A percentile compares a stretch with the other conserved stretches of the same genome.
Evolutionary conservation across 2,888 invertebrate species (phyloP).

Genomic region (Drosophila stalkeri): DNA sequence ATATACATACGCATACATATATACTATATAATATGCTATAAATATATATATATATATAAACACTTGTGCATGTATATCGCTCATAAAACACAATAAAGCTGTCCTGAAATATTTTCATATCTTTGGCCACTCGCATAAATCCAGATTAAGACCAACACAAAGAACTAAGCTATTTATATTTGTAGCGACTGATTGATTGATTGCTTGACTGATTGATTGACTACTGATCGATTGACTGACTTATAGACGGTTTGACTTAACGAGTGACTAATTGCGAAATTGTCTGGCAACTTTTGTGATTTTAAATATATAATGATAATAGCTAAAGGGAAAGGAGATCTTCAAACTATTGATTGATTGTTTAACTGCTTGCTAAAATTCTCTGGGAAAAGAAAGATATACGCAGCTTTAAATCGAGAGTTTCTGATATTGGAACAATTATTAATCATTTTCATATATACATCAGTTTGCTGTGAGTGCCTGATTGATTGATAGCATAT

Average conservation of each 20-base stretch:
- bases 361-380: neutral
- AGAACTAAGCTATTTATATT: neutral
- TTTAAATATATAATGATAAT: neutral
- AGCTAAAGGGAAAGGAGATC: neutral
- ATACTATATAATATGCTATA: neutral
- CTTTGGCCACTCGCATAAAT: slow-evolving; percentile 8
- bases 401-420: neutral
- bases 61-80: neutral
- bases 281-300: neutral
- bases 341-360: neutral
- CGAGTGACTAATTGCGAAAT: slow-evolving; percentile 17
- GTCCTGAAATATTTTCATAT: slow-evolving; percentile 13
- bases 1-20: neutral
- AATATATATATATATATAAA: neutral
- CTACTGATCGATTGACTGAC: neutral
- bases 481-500: neutral
- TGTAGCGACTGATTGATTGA: neutral
- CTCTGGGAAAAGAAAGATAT: too few species aligned
- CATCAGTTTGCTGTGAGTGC: neutral
- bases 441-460: neutral
- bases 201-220: slow-evolving; percentile 5
- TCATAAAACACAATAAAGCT: slow-evolving; percentile 35
- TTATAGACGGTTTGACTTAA: neutral
- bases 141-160: slow-evolving; percentile 17
- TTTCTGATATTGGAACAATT: neutral